A percentile compares a stretch with the other conserved stretches of the same genome.
phyloP scores from a whole-genome alignment of 2,797 vertebrate species.

The Spea hammondii region DNA sequence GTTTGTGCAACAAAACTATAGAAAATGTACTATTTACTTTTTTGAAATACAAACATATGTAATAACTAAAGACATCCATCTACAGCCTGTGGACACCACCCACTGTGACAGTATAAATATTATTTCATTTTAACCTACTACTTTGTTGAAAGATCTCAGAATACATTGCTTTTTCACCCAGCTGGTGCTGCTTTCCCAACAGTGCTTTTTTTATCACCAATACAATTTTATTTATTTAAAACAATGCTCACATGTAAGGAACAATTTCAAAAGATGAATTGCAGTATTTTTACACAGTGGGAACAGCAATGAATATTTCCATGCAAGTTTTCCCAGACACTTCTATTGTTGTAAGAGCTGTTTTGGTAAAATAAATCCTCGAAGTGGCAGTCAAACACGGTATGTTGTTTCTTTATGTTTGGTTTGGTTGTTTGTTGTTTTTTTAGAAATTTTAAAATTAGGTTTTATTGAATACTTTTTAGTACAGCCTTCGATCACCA shows the following conservation, averaged over 20 bases:
- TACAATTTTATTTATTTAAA: conserved; percentile 3
- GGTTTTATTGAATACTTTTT: no score
- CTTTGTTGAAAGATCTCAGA: conserved; percentile 29
- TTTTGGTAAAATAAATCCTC: neutral
- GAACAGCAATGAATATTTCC: neutral
- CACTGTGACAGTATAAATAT: conserved; percentile 45
- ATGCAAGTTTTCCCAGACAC: conserved; percentile 1
- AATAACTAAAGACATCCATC: conserved; percentile 23
- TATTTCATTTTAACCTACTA: conserved; percentile 28
- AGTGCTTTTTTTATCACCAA: conserved; percentile 1
- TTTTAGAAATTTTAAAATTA: no score
- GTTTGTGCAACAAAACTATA: neutral
- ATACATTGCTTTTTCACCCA: conserved; percentile 32
- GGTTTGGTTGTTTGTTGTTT: neutral
- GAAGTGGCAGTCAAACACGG: neutral
- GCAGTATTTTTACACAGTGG: conserved; percentile 1
- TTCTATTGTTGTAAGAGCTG: neutral
- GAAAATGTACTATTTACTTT: conserved; percentile 8
- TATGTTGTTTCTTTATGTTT: neutral
- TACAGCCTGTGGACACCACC: conserved; percentile 33
- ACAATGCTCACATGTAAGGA: neutral
- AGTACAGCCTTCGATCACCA: no score
- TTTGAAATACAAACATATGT: conserved; percentile 14
- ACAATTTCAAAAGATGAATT: conserved; percentile 1
- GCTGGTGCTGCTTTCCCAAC: neutral